Evolutionary conservation across 2,888 invertebrate genomes (phyloP).

Genomic region (Gymnosoma rotundatum): DNA sequence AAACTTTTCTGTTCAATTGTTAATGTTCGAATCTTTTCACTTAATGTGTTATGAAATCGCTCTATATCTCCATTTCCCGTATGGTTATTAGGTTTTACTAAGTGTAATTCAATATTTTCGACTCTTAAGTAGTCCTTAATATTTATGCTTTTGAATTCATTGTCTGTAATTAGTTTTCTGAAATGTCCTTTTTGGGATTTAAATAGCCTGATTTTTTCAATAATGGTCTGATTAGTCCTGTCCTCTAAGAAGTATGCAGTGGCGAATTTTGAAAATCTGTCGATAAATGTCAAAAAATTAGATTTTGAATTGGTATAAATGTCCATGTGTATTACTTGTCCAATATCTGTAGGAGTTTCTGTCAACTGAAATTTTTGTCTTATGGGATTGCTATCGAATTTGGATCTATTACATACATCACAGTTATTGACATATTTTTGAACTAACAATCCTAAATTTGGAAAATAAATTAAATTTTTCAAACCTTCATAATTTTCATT

Average conservation of each 20-base stretch:
- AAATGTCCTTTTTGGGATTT: conserved; percentile 52
- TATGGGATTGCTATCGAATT: conserved; percentile 31
- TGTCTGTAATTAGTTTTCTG: conserved; percentile 39
- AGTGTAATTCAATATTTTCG: conserved; percentile 39
- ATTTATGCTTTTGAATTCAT: conserved; percentile 49
- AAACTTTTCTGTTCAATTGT: neutral
- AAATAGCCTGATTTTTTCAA: conserved; percentile 40
- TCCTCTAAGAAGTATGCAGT: conserved; percentile 1
- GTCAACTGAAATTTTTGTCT: conserved; percentile 10
- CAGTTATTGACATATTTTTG: conserved; percentile 34
- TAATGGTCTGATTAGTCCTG: conserved; percentile 42
- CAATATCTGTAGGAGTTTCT: conserved; percentile 19
- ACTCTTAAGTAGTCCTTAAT: conserved; percentile 28
- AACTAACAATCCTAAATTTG: conserved; percentile 41
- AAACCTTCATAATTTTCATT: conserved; percentile 65
- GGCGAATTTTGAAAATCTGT: conserved; percentile 1
- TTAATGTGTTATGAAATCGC: conserved; percentile 37
- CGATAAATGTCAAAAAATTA: conserved; percentile 1
- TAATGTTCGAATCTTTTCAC: conserved; percentile 38
- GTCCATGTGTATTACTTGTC: neutral
- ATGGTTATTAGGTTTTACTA: conserved; percentile 21
- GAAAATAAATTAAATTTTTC: conserved; percentile 56
- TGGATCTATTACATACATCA: conserved; percentile 9
- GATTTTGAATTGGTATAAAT: too few relatives aligned
- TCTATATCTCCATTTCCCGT: conserved; percentile 41